phyloP scores from a whole-genome alignment of 2,113 vertebrate genomes.

The Leucopsar rothschildi region DNA sequence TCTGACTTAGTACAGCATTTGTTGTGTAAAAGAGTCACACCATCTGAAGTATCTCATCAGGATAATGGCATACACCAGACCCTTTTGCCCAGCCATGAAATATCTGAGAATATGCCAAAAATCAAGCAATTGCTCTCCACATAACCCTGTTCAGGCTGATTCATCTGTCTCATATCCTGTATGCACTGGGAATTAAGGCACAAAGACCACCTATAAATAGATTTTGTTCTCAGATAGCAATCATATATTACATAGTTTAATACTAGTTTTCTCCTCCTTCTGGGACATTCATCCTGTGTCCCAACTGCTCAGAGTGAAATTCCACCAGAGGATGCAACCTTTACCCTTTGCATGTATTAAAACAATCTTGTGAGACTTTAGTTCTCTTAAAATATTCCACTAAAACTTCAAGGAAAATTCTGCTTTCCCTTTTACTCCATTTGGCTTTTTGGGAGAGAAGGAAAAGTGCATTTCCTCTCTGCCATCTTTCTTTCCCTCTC shows the following conservation, averaged over 20 bases:
- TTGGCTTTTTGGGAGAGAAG: background rate
- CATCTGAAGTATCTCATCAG: background rate
- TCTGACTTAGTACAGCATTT: background rate
- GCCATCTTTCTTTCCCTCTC: background rate
- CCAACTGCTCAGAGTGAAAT: background rate
- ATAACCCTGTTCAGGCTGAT: background rate
- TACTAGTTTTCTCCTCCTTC: background rate
- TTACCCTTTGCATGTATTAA: background rate
- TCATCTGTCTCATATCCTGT: background rate
- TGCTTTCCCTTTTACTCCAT: background rate
- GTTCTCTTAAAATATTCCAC: background rate
- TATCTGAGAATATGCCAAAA: background rate
- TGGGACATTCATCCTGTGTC: background rate
- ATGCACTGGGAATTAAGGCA: background rate
- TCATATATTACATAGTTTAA: background rate
- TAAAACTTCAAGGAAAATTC: background rate
- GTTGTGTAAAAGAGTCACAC: background rate
- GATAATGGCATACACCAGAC: background rate
- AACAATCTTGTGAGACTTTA: background rate
- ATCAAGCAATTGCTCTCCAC: background rate
- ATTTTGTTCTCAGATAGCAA: background rate
- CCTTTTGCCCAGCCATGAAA: background rate
- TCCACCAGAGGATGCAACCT: background rate
- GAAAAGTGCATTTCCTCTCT: background rate
- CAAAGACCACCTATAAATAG: background rate